phyloP scores from a whole-genome alignment of 2,888 invertebrate species.

The Limulus polyphemus region DNA sequence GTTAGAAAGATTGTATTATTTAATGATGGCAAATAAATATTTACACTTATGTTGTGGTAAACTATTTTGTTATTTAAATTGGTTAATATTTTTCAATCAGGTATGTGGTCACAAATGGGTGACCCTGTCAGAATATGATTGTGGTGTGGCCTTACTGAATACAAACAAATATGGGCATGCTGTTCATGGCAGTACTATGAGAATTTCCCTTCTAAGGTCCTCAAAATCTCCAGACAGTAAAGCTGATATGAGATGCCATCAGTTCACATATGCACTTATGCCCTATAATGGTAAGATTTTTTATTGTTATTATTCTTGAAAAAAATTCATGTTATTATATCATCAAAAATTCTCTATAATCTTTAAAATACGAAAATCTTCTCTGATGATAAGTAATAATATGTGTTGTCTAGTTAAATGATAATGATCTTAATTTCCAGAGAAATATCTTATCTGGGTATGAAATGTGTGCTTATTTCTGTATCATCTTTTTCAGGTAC shows the following conservation, averaged over 20 bases:
- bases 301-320: no score
- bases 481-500: slow-evolving; percentile 29
- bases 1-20: no score
- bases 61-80: background rate
- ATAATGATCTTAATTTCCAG: slow-evolving; percentile 2
- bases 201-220: slow-evolving; percentile 40
- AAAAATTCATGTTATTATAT: no score
- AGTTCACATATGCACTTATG: slow-evolving; percentile 41
- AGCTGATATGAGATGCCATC: slow-evolving; percentile 41
- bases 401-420: no score
- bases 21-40: no score
- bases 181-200: slow-evolving; percentile 36
- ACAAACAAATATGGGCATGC: slow-evolving; percentile 43
- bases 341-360: no score
- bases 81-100: slow-evolving; percentile 26
- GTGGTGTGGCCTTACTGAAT: slow-evolving; percentile 41
- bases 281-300: slow-evolving; percentile 36
- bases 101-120: slow-evolving; percentile 45
- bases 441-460: slow-evolving; percentile 1
- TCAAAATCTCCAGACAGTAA: slow-evolving; percentile 41
- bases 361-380: no score
- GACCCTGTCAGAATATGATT: slow-evolving; percentile 40
- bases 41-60: no score
- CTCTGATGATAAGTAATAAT: no score
- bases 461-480: slow-evolving; percentile 5